Evolutionary conservation across 2,797 vertebrate species (phyloP).

Genomic region (Acanthiza pusilla): DNA sequence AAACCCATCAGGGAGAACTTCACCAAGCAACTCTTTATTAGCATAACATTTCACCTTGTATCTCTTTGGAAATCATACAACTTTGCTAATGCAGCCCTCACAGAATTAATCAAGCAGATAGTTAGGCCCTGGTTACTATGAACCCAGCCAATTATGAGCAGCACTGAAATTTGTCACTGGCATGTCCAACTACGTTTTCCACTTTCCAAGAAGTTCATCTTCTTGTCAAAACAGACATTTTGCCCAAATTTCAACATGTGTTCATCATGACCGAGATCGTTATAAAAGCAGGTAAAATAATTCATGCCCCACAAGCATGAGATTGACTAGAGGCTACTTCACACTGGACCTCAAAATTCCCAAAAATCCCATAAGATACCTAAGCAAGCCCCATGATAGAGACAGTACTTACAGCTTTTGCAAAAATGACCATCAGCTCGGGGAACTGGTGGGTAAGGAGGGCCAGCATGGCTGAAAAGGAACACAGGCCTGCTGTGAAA

Average conservation of each 20-base stretch:
- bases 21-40: slow-evolving; percentile 68
- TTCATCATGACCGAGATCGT: neutral
- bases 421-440: slow-evolving; percentile 96
- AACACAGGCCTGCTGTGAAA: slow-evolving; percentile 98
- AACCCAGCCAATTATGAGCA: slow-evolving; percentile 73
- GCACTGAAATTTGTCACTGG: slow-evolving; percentile 77
- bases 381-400: slow-evolving; percentile 5
- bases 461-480: slow-evolving; percentile 97
- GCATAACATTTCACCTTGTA: slow-evolving; percentile 73
- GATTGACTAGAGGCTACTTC: neutral
- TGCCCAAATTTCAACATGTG: neutral
- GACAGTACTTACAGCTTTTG: slow-evolving; percentile 90
- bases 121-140: slow-evolving; percentile 62
- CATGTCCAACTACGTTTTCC: slow-evolving; percentile 72
- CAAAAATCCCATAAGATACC: neutral
- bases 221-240: neutral
- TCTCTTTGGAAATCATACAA: slow-evolving; percentile 78
- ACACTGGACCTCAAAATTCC: neutral
- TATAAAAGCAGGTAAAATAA: neutral
- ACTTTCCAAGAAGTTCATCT: neutral
- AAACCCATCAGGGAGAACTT: slow-evolving; percentile 65
- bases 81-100: slow-evolving; percentile 72
- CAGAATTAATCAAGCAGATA: slow-evolving; percentile 79
- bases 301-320: neutral
- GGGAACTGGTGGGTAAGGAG: slow-evolving; percentile 98